phyloP scores from a whole-genome alignment of 2,888 invertebrate species.

The Hipparchia semele region DNA sequence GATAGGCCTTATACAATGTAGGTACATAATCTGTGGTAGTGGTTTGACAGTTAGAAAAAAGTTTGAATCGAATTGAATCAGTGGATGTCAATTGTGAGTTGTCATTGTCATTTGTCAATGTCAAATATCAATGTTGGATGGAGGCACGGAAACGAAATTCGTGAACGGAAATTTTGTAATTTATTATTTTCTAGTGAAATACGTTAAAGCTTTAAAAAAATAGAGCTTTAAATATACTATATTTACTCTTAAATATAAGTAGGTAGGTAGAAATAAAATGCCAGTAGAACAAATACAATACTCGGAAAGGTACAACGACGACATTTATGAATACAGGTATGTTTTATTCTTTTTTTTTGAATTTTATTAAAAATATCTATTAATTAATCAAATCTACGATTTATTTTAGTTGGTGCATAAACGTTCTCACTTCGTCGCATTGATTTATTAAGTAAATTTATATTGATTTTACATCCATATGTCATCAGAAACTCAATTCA shows the following conservation, averaged over 20 bases:
- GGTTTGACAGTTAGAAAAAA: no score
- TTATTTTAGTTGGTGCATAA: no score
- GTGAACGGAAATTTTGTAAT: neutral
- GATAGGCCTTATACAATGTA: no score
- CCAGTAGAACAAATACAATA: conserved; percentile 94
- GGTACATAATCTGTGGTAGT: no score
- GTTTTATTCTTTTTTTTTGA: conserved; percentile 34
- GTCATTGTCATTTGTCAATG: no score
- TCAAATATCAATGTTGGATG: no score
- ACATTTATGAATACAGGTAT: conserved; percentile 94
- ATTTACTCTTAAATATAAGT: neutral
- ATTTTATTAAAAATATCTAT: neutral
- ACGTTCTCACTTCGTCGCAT: neutral
- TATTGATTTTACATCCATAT: conserved; percentile 9
- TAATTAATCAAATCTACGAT: no score
- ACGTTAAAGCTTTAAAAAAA: neutral
- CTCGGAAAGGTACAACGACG: conserved; percentile 95
- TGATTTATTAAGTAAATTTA: neutral
- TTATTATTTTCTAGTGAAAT: neutral
- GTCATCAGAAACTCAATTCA: neutral
- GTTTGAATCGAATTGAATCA: no score
- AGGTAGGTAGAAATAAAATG: conserved; percentile 65
- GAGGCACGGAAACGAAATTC: neutral
- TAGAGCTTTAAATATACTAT: neutral
- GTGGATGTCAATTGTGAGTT: no score